phyloP scores from a whole-genome alignment of 2,113 vertebrate species.

The Epinephelus fuscoguttatus region DNA sequence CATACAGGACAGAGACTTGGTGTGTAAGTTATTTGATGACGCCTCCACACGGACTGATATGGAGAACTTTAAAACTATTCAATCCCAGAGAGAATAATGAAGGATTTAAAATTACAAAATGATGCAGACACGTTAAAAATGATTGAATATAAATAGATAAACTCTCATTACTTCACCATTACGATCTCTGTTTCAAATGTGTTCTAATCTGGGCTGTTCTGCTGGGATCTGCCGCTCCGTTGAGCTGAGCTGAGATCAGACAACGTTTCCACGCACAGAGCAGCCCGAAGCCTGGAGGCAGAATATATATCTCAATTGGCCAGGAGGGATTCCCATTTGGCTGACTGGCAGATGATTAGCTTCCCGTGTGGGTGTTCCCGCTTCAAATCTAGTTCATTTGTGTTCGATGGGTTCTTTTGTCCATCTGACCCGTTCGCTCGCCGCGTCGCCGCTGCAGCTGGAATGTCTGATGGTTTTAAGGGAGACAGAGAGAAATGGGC shows the following conservation, averaged over 20 bases:
- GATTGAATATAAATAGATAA: constrained; percentile 46
- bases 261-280: background rate
- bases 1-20: constrained; percentile 46
- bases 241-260: constrained; percentile 25
- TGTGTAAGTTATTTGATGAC: constrained; percentile 28
- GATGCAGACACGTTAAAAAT: constrained; percentile 28
- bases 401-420: background rate
- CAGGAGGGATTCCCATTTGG: constrained; percentile 31
- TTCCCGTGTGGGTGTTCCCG: constrained; percentile 21
- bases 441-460: constrained; percentile 20
- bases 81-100: constrained; percentile 49
- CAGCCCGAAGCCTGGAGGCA: constrained; percentile 24
- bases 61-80: constrained; percentile 40
- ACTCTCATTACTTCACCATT: constrained; percentile 7
- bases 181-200: background rate
- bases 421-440: background rate
- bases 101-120: constrained; percentile 43
- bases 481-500: constrained; percentile 5
- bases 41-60: constrained; percentile 17
- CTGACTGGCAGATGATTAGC: constrained; percentile 34
- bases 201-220: constrained; percentile 22
- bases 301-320: constrained; percentile 36
- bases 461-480: constrained; percentile 47
- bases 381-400: constrained; percentile 14
- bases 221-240: constrained; percentile 32